These are phyloP conservation scores for Syngnathus rostellatus DNA, from an alignment of 2,797 vertebrate species.

Conservation along the genomic window DNA sequence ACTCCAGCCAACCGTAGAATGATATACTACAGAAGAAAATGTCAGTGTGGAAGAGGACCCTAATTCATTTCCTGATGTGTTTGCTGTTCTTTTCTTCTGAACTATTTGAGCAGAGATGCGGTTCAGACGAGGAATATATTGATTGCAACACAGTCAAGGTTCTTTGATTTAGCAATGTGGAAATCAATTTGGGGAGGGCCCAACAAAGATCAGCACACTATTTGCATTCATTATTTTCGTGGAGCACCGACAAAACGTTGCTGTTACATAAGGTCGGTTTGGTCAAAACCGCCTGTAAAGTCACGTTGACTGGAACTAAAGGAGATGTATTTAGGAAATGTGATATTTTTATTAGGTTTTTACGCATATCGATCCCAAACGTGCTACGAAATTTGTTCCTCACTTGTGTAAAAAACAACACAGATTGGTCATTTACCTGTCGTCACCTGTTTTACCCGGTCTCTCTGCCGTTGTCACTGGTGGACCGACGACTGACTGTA, in stretches of 20 bases:
- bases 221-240: neutral
- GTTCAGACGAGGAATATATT: constrained; percentile 22
- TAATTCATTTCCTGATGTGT: constrained; percentile 30
- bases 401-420: neutral
- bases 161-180: constrained; percentile 15
- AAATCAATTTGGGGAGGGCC: constrained; percentile 14
- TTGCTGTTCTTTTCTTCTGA: constrained; percentile 11
- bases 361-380: too few relatives aligned
- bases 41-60: constrained; percentile 21
- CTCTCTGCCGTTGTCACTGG: too few relatives aligned
- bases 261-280: neutral
- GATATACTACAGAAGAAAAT: constrained; percentile 19
- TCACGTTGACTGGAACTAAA: neutral
- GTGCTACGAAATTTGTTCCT: neutral
- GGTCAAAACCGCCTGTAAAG: neutral
- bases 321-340: neutral
- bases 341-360: neutral
- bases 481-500: too few relatives aligned
- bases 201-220: neutral
- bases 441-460: too few relatives aligned
- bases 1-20: constrained; percentile 25
- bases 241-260: neutral
- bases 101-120: constrained; percentile 19
- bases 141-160: constrained; percentile 13
- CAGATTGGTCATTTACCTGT: too few relatives aligned